Base-by-base conservation (phyloP, 2,888 invertebrate species). In the Synergus itoensis region DNA sequence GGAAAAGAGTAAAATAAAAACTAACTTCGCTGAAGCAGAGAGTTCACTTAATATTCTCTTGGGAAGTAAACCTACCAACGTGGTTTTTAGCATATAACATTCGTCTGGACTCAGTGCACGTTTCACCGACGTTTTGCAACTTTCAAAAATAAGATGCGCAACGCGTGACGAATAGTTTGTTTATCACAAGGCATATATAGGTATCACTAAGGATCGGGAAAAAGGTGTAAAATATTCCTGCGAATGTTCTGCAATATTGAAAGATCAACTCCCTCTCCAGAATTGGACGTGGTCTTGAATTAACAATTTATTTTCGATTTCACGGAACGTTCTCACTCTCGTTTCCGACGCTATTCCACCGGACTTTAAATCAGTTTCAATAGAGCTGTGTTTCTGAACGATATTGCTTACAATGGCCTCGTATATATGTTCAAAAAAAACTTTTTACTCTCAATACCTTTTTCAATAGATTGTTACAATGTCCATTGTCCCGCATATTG, bases 301-400 rank as follows among this genome's bases (percentile, higher is more conserved):
- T 73, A 73, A 73, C 53, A 45, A 73, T 69, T 69, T 69, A 73
- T 73, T 73, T 73, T 73, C 73, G 36, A 73, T 73, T 73, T 73
- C 48, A 73, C 53, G 28, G 48, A 73, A 53, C n/a, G 53, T 73
- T 73, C 73, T 53, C 73, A 73, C 48, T 48, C 16, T 65, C 41
- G 65, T 18, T 36, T 73, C 73, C 48, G 28, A 48, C 73, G n/a
- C 73, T 73, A 73, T 73, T 73, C 48, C 36, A 53, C 28, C 36
- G 16, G 73, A 69, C 53, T 73, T 48, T 73, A 73, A 73, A 73
- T 73, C 73, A 73, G 48, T 73, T 73, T 53, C 73, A 48, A 73
- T 73, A 36, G 41, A 41, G 48, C 48, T 36, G 48, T 36, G 28
- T 73, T 73, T 73, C 48, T 48, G 28, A 73, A 73, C 48, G 73